A percentile compares a stretch with the other conserved stretches of the same genome.
These are phyloP conservation scores for Zosterops borbonicus DNA, from an alignment of 2,113 vertebrate species.

Conservation along the genomic window DNA sequence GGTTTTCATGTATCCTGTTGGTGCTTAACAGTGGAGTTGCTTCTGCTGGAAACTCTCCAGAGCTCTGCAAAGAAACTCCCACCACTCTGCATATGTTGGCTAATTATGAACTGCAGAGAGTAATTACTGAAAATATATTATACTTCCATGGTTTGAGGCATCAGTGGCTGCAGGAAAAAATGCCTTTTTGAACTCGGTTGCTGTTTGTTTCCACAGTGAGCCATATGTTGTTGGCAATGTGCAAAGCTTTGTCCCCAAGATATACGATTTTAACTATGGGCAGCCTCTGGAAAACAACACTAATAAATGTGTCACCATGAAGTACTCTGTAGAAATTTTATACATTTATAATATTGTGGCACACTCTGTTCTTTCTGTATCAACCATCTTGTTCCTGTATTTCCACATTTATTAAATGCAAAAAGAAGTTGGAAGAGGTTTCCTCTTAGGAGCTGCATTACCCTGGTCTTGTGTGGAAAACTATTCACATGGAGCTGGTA, in stretches of 20 bases:
- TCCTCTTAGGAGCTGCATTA: neutral
- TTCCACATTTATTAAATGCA: neutral
- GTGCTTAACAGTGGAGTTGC: neutral
- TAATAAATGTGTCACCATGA: neutral
- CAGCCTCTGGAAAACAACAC: neutral
- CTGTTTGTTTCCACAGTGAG: neutral
- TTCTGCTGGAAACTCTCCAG: neutral
- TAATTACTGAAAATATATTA: neutral
- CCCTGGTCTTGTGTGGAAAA: neutral
- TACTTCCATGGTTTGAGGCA: neutral
- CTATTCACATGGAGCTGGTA: fast-evolving
- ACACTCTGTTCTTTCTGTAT: neutral
- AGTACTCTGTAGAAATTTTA: neutral
- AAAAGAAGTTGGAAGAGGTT: neutral
- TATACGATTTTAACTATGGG: neutral
- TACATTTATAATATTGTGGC: neutral
- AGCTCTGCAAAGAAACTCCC: neutral
- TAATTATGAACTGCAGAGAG: neutral
- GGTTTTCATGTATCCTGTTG: neutral
- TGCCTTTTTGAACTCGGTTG: neutral
- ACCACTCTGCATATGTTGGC: neutral
- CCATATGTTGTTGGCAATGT: fast-evolving
- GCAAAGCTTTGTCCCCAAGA: neutral
- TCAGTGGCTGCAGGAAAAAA: neutral
- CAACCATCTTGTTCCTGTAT: neutral